phyloP scores from a whole-genome alignment of 2,888 invertebrate genomes.

The Crioceris asparagi region DNA sequence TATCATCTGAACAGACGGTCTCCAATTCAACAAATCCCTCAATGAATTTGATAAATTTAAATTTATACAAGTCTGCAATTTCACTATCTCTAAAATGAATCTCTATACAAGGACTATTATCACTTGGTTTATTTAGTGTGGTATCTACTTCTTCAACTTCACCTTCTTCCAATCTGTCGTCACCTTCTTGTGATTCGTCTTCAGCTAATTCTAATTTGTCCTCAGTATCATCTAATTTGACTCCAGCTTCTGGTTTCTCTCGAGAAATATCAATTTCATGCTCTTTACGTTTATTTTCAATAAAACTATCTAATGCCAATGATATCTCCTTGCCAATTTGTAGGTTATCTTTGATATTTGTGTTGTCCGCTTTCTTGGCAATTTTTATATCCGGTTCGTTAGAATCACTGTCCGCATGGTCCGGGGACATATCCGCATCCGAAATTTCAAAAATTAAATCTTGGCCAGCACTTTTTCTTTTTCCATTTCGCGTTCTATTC shows the following conservation, averaged over 20 bases:
- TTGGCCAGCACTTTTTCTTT: conserved; percentile 20
- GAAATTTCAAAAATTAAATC: conserved; percentile 24
- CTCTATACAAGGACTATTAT: conserved; percentile 29
- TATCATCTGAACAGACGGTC: conserved; percentile 29
- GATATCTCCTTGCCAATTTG: conserved; percentile 9
- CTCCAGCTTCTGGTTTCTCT: not conserved
- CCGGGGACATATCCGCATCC: conserved; percentile 24
- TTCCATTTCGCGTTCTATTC: conserved; percentile 8
- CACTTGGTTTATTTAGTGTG: not conserved
- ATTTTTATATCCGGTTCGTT: conserved; percentile 20
- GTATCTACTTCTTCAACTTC: conserved; percentile 14
- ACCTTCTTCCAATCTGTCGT: conserved; percentile 13
- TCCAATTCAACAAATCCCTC: conserved; percentile 36
- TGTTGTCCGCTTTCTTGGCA: conserved; percentile 8
- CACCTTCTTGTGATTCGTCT: not conserved
- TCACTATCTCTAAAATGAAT: conserved; percentile 41
- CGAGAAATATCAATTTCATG: not conserved
- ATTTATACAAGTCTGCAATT: conserved; percentile 39
- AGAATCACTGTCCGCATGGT: conserved; percentile 15
- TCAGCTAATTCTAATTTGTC: conserved; percentile 1
- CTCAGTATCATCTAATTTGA: not conserved
- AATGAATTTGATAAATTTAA: conserved; percentile 41
- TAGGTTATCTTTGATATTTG: conserved; percentile 11
- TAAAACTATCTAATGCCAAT: not conserved
- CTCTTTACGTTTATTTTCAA: not conserved